phyloP scores from a whole-genome alignment of 2,797 vertebrate species.

The Alfaro cultratus region DNA sequence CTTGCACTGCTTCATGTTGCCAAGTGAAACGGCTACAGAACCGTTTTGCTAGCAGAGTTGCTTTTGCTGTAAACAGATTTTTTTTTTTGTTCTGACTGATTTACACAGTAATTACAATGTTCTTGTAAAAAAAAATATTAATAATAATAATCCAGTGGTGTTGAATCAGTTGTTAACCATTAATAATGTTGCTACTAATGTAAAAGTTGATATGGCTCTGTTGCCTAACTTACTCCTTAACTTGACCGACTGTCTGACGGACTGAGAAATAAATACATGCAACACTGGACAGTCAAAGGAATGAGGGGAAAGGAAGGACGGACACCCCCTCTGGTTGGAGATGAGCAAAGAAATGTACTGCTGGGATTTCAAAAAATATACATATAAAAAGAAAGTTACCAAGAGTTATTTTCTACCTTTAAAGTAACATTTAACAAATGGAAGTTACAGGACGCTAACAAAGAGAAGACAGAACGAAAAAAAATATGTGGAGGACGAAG shows the following conservation, averaged over 20 bases:
- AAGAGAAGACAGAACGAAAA: conserved; percentile 23
- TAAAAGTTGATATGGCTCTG: conserved; percentile 36
- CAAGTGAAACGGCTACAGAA: conserved; percentile 49
- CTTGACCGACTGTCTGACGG: conserved; percentile 44
- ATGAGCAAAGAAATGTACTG: conserved; percentile 24
- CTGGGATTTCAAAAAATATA: background rate
- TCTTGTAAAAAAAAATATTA: conserved; percentile 34
- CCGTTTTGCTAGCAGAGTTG: conserved; percentile 47
- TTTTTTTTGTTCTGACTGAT: conserved; percentile 47
- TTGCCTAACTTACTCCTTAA: conserved; percentile 47
- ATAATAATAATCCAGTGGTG: conserved; percentile 32
- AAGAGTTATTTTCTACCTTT: conserved; percentile 53
- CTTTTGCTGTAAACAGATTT: conserved; percentile 60
- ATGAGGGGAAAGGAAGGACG: conserved; percentile 32
- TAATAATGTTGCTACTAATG: conserved; percentile 58
- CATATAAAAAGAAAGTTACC: conserved; percentile 24
- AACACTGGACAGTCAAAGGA: conserved; percentile 39
- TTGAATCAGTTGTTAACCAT: conserved; percentile 60
- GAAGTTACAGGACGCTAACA: conserved; percentile 18
- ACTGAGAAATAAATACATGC: conserved; percentile 39
- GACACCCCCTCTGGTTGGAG: conserved; percentile 34
- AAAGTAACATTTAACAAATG: conserved; percentile 44
- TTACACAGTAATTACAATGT: conserved; percentile 64
- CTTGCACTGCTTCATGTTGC: conserved; percentile 75
- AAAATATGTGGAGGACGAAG: conserved; percentile 30